Percentiles rank a stretch among this genome's conserved stretches.
Conservation (phyloP, 2,113 vertebrate species). For the Antigone vipio region DNA sequence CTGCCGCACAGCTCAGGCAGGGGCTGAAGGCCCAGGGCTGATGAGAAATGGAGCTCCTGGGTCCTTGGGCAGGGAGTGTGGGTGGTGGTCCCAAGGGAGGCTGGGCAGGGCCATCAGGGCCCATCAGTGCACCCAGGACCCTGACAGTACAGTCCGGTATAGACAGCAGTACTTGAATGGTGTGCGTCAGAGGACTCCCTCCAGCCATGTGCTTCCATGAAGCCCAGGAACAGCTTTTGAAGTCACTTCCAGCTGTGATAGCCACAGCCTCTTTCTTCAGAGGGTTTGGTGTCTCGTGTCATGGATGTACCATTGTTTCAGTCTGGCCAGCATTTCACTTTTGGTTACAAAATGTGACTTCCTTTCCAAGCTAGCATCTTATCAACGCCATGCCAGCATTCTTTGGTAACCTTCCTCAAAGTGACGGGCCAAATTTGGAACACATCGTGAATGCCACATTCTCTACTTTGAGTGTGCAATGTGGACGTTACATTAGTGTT, state of each 20-base stretch:
- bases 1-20: not conserved
- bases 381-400: not conserved
- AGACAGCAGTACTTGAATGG: not conserved
- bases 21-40: not conserved
- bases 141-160: not conserved
- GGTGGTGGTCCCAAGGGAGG: not conserved
- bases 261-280: not conserved
- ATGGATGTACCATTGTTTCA: not conserved
- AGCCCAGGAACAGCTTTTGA: not conserved
- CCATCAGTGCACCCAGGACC: not conserved
- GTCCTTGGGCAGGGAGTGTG: not conserved
- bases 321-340: not conserved
- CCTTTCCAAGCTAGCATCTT: not conserved
- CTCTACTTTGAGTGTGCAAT: not conserved
- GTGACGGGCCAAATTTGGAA: not conserved
- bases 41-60: not conserved
- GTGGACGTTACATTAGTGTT: not conserved
- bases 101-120: not conserved
- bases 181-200: not conserved
- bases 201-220: fast-evolving
- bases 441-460: not conserved
- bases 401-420: not conserved
- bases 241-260: not conserved
- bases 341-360: not conserved
- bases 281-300: not conserved